Evolutionary conservation across 1,140 invertebrate genomes (phyloP).

Genomic region (Halyomorpha halys): DNA sequence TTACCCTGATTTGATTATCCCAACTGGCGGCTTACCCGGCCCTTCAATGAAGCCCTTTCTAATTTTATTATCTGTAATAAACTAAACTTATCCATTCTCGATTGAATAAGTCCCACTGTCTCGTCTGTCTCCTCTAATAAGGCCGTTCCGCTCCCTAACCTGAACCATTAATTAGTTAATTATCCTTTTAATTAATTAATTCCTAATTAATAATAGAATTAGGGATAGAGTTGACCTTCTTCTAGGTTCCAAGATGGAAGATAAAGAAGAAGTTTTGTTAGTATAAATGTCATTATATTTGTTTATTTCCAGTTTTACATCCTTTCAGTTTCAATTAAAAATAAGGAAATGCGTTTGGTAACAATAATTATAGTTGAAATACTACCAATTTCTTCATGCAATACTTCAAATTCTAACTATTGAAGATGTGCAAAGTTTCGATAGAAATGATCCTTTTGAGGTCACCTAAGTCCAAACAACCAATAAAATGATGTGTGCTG

Average conservation of each 20-base stretch:
- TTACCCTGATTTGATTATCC: background rate
- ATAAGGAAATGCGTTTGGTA: too few relatives aligned
- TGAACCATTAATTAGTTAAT: background rate
- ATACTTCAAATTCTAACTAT: too few relatives aligned
- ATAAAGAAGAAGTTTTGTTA: background rate
- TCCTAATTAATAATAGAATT: background rate
- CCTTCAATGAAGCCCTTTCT: background rate
- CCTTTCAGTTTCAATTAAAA: background rate
- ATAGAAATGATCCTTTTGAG: too few relatives aligned
- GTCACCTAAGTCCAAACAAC: too few relatives aligned
- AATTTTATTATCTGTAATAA: slow-evolving; percentile 7
- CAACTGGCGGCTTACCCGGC: background rate
- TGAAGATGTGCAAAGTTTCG: too few relatives aligned
- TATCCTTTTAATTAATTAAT: background rate
- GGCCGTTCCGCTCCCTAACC: background rate
- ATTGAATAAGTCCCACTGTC: background rate
- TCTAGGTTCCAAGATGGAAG: background rate
- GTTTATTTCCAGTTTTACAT: background rate
- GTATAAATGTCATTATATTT: background rate
- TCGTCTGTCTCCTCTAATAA: background rate
- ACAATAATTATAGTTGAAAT: too few relatives aligned
- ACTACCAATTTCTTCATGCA: too few relatives aligned
- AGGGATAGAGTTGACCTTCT: background rate
- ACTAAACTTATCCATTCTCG: background rate
- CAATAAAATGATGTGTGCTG: too few relatives aligned